These are phyloP conservation scores for Poeciliopsis paucimaculata DNA, from an alignment of 2,797 vertebrate species.

Conservation along the genomic window DNA sequence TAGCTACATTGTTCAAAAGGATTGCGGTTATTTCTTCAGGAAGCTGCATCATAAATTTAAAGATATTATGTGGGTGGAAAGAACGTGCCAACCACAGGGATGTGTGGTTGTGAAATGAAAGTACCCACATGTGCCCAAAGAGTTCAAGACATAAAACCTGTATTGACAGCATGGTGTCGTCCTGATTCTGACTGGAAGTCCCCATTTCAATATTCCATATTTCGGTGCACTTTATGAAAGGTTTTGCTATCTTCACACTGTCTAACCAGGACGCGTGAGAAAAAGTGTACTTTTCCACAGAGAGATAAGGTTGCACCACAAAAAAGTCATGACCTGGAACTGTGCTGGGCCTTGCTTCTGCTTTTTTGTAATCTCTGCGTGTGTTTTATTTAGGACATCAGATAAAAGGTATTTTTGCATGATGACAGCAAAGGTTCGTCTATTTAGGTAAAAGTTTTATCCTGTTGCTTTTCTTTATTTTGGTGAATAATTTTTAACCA, in stretches of 20 bases:
- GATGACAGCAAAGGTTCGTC: background rate
- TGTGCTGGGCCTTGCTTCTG: background rate
- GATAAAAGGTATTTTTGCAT: background rate
- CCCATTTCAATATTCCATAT: background rate
- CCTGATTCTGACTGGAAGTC: background rate
- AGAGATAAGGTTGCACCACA: background rate
- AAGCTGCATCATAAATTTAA: background rate
- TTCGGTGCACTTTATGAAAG: background rate
- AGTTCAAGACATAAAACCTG: background rate
- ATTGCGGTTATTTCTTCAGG: background rate
- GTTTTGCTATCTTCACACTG: background rate
- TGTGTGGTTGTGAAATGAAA: background rate
- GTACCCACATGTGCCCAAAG: background rate
- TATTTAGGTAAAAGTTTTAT: background rate
- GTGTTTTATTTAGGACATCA: background rate
- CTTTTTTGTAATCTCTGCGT: background rate
- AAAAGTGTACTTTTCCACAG: background rate
- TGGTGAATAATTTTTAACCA: background rate
- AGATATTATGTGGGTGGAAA: background rate
- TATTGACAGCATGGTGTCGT: background rate
- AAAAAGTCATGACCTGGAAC: background rate
- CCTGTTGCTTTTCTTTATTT: background rate
- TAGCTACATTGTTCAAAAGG: conserved; percentile 1
- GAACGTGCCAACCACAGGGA: background rate
- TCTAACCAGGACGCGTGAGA: background rate